Percentiles rank a stretch among this genome's conserved stretches.
Evolutionary conservation across 2,888 invertebrate genomes (phyloP).

Genomic region (Synergus itoensis): DNA sequence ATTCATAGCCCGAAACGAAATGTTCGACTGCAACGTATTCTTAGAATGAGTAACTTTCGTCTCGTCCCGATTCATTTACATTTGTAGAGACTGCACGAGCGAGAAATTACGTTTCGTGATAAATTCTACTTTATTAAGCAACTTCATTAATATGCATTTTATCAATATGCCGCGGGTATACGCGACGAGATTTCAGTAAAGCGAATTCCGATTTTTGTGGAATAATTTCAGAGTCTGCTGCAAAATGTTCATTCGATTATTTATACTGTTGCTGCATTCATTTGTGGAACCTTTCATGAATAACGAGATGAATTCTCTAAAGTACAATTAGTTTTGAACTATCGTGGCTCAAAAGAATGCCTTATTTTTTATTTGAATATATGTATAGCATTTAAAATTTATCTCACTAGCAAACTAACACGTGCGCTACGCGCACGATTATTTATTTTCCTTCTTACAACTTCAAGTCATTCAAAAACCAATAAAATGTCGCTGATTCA

Average conservation of each 20-base stretch:
- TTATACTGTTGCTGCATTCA: background rate
- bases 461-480: too few relatives aligned
- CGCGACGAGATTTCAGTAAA: constrained; percentile 20
- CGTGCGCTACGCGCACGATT: too few relatives aligned
- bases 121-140: constrained; percentile 33
- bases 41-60: constrained; percentile 60
- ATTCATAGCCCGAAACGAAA: constrained; percentile 64
- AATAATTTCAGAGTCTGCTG: background rate
- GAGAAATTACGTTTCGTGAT: constrained; percentile 42
- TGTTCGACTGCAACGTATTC: constrained; percentile 57
- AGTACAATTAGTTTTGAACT: background rate
- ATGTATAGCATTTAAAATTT: too few relatives aligned
- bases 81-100: constrained; percentile 36
- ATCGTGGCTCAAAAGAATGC: too few relatives aligned
- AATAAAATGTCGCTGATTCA: too few relatives aligned
- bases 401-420: too few relatives aligned
- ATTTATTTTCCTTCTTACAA: too few relatives aligned
- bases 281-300: background rate
- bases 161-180: constrained; percentile 15
- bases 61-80: constrained; percentile 40
- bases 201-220: background rate
- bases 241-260: background rate
- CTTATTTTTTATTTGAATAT: too few relatives aligned
- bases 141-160: constrained; percentile 41
- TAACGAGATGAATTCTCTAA: background rate